Evolutionary conservation across 2,113 vertebrate species (phyloP), one percentile per base, ranked within the genome.

Genomic region (Pituophis catenifer): DNA sequence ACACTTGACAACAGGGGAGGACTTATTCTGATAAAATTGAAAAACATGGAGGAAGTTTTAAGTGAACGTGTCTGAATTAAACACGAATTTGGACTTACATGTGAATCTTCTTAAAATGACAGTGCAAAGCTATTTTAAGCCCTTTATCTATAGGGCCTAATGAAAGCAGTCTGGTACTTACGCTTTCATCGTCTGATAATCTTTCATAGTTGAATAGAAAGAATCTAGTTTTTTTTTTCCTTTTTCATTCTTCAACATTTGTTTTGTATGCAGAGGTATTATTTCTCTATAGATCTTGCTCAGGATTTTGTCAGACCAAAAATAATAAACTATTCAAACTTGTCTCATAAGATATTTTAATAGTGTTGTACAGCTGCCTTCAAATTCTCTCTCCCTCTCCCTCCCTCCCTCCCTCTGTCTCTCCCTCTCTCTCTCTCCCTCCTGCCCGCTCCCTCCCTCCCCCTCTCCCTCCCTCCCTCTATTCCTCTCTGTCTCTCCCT

Each of bases 21-120:
- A 93, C 91, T 96, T 95, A 58, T 88, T 89, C 91, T 96, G 94
- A 95, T 97, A 93, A 87, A 94, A 92, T 93, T 81, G 91, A 85
- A 93, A 93, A 96, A 97, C 95, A 65, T 57, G 90, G 54, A 26
- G 86, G 87, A 94, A 94, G 94, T 97, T 94, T 95, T 90, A 97
- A 93, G 95, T 94, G 91, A 96, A 94, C 95, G 89, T 50, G 86
- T 55, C 90, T 90, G 86, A 94, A 33, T 94, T 92, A 94, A 94
- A 93, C 94, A 96, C 96, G 94, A 94, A 57, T 95, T 94, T 89
- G 93, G 89, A 26, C 23, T 93, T 95, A 90, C 93, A 90, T 94
- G 48, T 89, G 89, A 91, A 94, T 93, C 93, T 94, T 93, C 92
- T 95, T 85, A 93, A 93, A 94, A 86, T 94, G 95, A 59, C 62